Conservation (phyloP, 2,113 vertebrate genomes). For the Channa argus region DNA sequence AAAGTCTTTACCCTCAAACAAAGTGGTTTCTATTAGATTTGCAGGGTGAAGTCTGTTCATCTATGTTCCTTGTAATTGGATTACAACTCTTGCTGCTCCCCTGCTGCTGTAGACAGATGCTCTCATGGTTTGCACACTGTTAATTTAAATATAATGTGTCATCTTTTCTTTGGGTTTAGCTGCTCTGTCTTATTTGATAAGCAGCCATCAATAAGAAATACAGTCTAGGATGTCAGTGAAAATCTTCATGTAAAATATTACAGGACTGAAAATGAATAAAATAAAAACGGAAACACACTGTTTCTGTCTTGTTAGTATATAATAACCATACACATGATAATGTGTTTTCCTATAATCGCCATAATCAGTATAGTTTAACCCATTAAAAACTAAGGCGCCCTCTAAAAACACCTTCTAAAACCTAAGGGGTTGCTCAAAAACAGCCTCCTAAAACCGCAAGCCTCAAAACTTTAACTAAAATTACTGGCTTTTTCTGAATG, state of each 20-base stretch:
- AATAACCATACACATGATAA: no score
- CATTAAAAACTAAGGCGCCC: no score
- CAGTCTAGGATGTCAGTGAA: neutral
- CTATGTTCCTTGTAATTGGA: slow-evolving; percentile 47
- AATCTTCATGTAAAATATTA: neutral
- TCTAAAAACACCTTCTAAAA: no score
- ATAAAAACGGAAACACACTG: no score
- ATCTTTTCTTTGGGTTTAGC: neutral
- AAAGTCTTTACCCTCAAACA: slow-evolving; percentile 44
- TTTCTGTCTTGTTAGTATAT: no score
- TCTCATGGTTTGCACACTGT: slow-evolving; percentile 31
- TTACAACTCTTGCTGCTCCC: slow-evolving; percentile 28
- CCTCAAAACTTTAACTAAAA: no score
- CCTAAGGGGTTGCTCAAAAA: no score
- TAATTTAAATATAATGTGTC: slow-evolving; percentile 26
- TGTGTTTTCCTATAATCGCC: no score
- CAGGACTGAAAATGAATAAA: neutral
- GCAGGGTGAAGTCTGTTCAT: slow-evolving; percentile 46
- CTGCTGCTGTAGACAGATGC: slow-evolving; percentile 22
- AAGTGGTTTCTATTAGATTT: slow-evolving; percentile 56
- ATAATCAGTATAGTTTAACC: no score
- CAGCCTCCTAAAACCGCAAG: no score
- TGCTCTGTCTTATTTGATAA: neutral
- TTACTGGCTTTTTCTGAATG: no score
- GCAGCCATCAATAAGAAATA: neutral